Evolutionary conservation across 2,797 vertebrate species (phyloP), one percentile per base, ranked within the genome.

Genomic region (Sebastes nivosus): DNA sequence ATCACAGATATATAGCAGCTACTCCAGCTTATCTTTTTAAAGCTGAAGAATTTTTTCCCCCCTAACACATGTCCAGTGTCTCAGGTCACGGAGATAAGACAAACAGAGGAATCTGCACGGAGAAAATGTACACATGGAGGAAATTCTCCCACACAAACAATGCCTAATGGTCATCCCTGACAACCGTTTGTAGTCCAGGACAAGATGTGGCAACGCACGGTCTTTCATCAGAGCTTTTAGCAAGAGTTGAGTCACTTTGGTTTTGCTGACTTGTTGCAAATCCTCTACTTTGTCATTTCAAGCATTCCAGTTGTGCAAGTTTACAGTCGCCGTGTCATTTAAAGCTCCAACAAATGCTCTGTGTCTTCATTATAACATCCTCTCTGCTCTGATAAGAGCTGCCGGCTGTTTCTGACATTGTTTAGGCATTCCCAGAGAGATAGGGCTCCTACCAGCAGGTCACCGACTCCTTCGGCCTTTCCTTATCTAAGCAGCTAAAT

Each of bases 401-500:
- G 74, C 82, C 32, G 68, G 85, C 80, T 77, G 83, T 83, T 82
- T 89, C 60, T 88, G 85, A 89, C 93, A 90, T 86, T 95, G 93
- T 94, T 95, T 94, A 94, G 87, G 83, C 87, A 89, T 95, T 94
- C 92, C 89, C 91, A 86, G 34, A 82, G 83, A 84, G 92, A 94
- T 88, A 80, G 75, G 78, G 58, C 77, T 82, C 67, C 71, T 24
- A 87, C 85, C 85, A 82, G 72, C 22, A 75, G 95, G 91, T 94
- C 94, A 94, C 42, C 92, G 93, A 95, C 94, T 93, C 89, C 73
- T 64, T 69, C 69, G 36, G 81, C 68, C 71, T 85, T 85, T 84
- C 55, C 67, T 86, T 89, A 85, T 91, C 85, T 38, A 2, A 70
- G 66, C 61, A 65, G 77, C 83, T 75, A 88, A 91, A 87, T 79